Percentiles rank a stretch among this genome's conserved stretches.
Evolutionary conservation across 2,797 vertebrate genomes (phyloP).

Genomic region (Bradypus variegatus): DNA sequence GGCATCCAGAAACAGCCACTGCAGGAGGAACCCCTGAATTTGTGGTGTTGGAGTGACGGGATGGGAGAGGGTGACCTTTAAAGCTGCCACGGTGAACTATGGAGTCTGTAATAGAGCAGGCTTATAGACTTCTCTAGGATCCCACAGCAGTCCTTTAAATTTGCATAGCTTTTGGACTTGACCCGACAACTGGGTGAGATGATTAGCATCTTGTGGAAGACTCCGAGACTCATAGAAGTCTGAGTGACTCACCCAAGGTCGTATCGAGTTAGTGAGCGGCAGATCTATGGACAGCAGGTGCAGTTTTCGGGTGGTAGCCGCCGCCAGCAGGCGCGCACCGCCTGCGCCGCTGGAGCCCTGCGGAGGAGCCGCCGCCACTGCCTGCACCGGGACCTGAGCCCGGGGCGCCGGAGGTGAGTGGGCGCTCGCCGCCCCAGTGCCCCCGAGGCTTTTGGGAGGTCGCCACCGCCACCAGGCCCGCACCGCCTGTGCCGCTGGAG

Average conservation of each 20-base stretch:
- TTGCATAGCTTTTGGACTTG: neutral
- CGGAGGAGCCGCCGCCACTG: too few species aligned
- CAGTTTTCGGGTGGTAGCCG: too few species aligned
- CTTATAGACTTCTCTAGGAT: too few species aligned
- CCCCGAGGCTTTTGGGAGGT: too few species aligned
- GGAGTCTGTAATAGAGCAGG: neutral
- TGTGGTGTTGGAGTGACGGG: too few species aligned
- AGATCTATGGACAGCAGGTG: rapidly evolving
- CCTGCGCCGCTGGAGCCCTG: too few species aligned
- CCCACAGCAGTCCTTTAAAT: neutral
- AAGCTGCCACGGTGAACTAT: neutral
- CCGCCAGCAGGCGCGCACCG: too few species aligned
- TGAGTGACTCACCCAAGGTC: neutral
- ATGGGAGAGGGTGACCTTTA: neutral
- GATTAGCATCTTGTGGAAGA: neutral
- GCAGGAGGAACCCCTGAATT: neutral
- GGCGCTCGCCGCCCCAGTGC: too few species aligned
- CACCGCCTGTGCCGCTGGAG: too few species aligned
- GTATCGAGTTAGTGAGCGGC: neutral
- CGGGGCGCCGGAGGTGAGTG: too few species aligned
- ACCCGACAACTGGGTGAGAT: neutral
- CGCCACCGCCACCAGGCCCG: too few species aligned
- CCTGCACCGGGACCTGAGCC: too few species aligned
- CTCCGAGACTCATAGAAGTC: neutral
- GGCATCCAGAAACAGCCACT: neutral